Evolutionary conservation across 2,113 vertebrate genomes (phyloP), one percentile per base, ranked within the genome.

Genomic region (Condylura cristata): DNA sequence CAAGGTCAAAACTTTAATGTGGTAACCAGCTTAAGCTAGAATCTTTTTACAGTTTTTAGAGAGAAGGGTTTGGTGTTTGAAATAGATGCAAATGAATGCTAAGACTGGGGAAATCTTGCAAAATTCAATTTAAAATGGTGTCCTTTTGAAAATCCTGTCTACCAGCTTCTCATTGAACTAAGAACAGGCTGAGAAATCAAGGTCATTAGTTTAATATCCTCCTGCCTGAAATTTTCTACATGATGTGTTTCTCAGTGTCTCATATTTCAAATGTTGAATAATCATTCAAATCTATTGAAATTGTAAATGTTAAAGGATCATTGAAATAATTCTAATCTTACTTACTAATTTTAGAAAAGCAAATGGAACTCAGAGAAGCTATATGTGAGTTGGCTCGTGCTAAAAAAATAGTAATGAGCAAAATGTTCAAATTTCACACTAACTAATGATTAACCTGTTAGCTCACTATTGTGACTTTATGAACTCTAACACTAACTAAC

Each of bases 1-100:
- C 65, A 94, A 95, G 81, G 85, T 97, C 86, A 96, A 90, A 93
- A 94, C 30, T 91, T 95, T 86, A 86, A 95, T 91, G 18, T 93
- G 61, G 37, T 83, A 92, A 89, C 48, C 41, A 83, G 72, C 56
- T 93, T 86, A 95, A 91, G 60, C 16, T 95, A 81, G 72, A 83
- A 84, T 68, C n/a, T 91, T 41, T 90, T 84, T 56, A 5, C 53
- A 68, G 14, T 68, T 95, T 74, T 90, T 80, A 39, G 56, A 88
- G 32, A 89, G 37, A 89, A 90, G 5, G 0, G 37, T 60, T 30
- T 46, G 82, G 14, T 89, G 1, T 86, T 96, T 97, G 60, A 96
- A 94, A 71, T 24, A 78, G 14, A 78, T 97, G 74, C 18, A 96
- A 96, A 95, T 95, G 48, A 94, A 96, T 85, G 30, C 81, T 74